Percentiles rank a stretch among this genome's conserved stretches.
phyloP scores from a whole-genome alignment of 2,797 vertebrate genomes.

The Myripristis jacobus region DNA sequence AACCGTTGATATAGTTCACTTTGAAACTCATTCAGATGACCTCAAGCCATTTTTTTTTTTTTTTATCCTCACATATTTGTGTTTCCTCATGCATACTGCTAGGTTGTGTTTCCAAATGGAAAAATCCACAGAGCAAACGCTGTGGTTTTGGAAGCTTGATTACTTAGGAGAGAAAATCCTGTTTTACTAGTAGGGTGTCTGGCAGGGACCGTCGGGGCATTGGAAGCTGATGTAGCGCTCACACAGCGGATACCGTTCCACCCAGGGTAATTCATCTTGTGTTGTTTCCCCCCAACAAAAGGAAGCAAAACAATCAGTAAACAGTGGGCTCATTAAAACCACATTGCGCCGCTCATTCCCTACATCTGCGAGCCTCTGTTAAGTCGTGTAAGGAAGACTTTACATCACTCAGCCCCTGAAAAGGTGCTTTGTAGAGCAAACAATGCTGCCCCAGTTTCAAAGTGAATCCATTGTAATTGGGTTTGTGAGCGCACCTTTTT shows the following conservation, averaged over 20 bases:
- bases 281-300: constrained; percentile 52
- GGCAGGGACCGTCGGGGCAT: constrained; percentile 23
- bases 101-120: constrained; percentile 61
- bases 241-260: constrained; percentile 16
- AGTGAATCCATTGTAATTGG: constrained; percentile 53
- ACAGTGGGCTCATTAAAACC: constrained; percentile 68
- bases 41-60: constrained; percentile 52
- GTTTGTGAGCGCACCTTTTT: constrained; percentile 53
- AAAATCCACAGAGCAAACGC: constrained; percentile 64
- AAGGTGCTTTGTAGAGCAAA: constrained; percentile 58
- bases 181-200: constrained; percentile 62
- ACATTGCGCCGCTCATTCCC: constrained; percentile 53
- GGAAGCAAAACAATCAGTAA: constrained; percentile 62
- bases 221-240: constrained; percentile 33
- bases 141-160: constrained; percentile 53
- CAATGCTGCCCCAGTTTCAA: constrained; percentile 56
- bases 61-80: constrained; percentile 53
- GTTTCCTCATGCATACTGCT: constrained; percentile 53
- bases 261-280: constrained; percentile 47
- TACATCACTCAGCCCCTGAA: constrained; percentile 60
- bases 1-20: constrained; percentile 35
- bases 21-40: constrained; percentile 43
- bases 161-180: constrained; percentile 52
- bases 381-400: constrained; percentile 58
- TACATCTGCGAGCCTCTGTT: constrained; percentile 44